Percentiles rank a stretch among this genome's conserved stretches.
phyloP scores from a whole-genome alignment of 1,140 invertebrate genomes.

The Ips typographus region DNA sequence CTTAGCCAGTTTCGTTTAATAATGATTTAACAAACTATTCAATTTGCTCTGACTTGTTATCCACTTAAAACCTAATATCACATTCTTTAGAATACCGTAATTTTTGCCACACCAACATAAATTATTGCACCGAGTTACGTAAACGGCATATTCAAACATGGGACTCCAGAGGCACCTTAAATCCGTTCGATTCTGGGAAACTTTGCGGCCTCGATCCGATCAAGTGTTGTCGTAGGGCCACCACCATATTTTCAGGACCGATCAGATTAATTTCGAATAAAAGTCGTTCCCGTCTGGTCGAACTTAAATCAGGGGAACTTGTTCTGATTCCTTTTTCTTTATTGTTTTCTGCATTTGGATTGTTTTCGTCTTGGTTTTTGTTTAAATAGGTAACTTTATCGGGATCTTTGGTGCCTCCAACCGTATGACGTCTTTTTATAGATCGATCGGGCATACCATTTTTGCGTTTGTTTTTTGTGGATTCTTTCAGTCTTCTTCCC shows the following conservation, averaged over 20 bases:
- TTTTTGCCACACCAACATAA: constrained; percentile 24
- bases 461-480: constrained; percentile 69
- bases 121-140: constrained; percentile 1
- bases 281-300: constrained; percentile 54
- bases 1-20: too few relatives aligned
- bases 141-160: constrained; percentile 49
- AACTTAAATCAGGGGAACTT: constrained; percentile 64
- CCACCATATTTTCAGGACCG: constrained; percentile 57
- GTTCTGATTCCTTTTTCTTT: constrained; percentile 59
- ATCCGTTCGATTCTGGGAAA: constrained; percentile 58
- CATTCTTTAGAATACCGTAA: constrained; percentile 34
- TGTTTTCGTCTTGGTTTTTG: constrained; percentile 56
- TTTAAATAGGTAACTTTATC: constrained; percentile 65
- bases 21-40: too few relatives aligned
- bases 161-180: constrained; percentile 61
- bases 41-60: constrained; percentile 7
- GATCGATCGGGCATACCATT: constrained; percentile 74
- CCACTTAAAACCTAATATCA: constrained; percentile 38
- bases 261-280: constrained; percentile 59
- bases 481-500: constrained; percentile 54
- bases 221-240: constrained; percentile 53
- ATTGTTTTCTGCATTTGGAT: constrained; percentile 54
- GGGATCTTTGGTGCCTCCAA: constrained; percentile 85
- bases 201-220: constrained; percentile 59
- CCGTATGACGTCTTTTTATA: constrained; percentile 87